Percentiles rank a stretch among this genome's conserved stretches.
Conservation (phyloP, 2,888 invertebrate genomes). For the Agrotis clavis region DNA sequence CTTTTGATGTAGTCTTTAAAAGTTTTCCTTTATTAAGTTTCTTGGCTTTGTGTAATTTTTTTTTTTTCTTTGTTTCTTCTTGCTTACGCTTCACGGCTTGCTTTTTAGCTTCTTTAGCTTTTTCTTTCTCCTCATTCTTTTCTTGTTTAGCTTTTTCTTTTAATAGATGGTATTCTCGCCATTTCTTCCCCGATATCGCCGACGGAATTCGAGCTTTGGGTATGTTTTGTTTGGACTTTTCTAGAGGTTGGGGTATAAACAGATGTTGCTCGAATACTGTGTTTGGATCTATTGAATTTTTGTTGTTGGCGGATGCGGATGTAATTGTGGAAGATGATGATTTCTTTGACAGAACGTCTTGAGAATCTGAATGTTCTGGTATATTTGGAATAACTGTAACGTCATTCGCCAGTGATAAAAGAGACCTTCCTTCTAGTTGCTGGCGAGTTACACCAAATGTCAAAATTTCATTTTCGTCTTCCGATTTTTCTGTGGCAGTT, state of each 20-base stretch:
- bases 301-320: conserved; percentile 36
- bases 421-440: conserved; percentile 22
- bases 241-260: conserved; percentile 40
- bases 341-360: conserved; percentile 30
- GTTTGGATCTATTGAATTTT: conserved; percentile 38
- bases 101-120: no score
- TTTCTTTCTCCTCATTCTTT: no score
- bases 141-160: conserved; percentile 22
- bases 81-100: no score
- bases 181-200: conserved; percentile 37
- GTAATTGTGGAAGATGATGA: conserved; percentile 38
- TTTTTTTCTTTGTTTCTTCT: no score
- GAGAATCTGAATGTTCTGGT: conserved; percentile 17
- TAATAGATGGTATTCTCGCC: conserved; percentile 38
- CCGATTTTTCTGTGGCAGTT: background rate
- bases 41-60: no score
- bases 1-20: no score
- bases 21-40: no score
- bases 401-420: conserved; percentile 23
- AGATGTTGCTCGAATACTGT: conserved; percentile 42
- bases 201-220: conserved; percentile 41
- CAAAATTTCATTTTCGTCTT: no score
- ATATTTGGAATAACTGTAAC: conserved; percentile 35
- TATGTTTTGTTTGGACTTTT: conserved; percentile 38
- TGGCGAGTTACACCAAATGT: conserved; percentile 11